Evolutionary conservation across 2,888 invertebrate genomes (phyloP).

Genomic region (Muschampia plurimacula): DNA sequence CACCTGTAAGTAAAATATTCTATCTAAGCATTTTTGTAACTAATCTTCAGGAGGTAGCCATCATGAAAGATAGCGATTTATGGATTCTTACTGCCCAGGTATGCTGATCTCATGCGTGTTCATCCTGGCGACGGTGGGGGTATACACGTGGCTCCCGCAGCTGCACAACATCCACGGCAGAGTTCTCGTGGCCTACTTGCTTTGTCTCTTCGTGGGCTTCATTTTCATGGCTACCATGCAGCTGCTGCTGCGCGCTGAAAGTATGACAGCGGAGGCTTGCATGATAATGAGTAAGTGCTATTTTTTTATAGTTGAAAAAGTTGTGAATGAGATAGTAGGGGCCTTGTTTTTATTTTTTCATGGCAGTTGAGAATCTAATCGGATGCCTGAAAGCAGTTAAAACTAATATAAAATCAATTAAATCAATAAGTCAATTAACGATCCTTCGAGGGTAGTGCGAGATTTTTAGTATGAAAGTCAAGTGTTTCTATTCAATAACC

Average conservation of each 20-base stretch:
- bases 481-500: no score
- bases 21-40: no score
- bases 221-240: conserved; percentile 84
- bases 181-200: conserved; percentile 90
- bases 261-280: conserved; percentile 43
- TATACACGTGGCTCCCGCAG: conserved; percentile 90
- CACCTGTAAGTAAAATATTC: conserved; percentile 59
- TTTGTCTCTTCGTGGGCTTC: conserved; percentile 88
- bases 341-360: no score
- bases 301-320: background rate
- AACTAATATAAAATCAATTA: no score
- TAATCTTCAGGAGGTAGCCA: no score
- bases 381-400: no score
- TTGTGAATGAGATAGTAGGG: no score
- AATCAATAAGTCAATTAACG: no score
- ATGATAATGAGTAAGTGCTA: conserved; percentile 60
- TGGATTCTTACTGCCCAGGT: conserved; percentile 69
- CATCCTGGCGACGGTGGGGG: conserved; percentile 88
- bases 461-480: no score
- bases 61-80: no score
- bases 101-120: conserved; percentile 92
- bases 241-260: conserved; percentile 51
- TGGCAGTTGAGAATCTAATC: no score
- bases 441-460: no score
- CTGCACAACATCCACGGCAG: conserved; percentile 90